Conservation (phyloP, 2,113 vertebrate genomes). For the Mormyrus lacerda region DNA sequence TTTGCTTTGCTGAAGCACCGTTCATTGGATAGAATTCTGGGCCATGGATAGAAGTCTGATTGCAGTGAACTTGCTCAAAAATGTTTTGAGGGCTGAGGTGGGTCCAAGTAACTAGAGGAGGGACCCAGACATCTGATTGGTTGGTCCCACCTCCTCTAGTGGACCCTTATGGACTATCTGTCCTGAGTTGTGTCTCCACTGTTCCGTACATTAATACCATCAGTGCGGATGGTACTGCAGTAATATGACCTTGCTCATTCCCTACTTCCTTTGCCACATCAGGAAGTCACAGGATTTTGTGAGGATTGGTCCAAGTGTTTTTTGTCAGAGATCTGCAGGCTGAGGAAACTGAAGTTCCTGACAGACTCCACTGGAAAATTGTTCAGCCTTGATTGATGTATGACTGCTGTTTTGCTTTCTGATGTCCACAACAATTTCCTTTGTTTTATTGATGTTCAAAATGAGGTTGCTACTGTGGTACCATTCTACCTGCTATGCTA, state of each 20-base stretch:
- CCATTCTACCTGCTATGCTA: background rate
- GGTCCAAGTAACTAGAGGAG: no score
- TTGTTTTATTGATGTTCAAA: background rate
- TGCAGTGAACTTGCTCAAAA: background rate
- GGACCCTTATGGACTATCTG: background rate
- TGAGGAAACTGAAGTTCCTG: background rate
- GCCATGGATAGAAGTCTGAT: background rate
- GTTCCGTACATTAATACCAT: background rate
- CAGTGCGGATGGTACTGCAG: background rate
- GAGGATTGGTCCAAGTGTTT: background rate
- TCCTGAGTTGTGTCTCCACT: background rate
- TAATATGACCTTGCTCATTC: background rate
- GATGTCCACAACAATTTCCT: background rate
- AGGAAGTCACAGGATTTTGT: background rate
- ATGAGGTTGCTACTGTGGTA: background rate
- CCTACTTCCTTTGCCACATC: background rate
- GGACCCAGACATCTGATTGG: no score
- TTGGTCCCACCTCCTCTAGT: no score
- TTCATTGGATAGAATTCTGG: background rate
- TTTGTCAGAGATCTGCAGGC: background rate
- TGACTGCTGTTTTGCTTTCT: background rate
- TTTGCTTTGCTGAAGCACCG: background rate
- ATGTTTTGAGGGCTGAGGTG: no score
- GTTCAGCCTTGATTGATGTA: background rate
- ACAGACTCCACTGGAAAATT: background rate